Percentiles rank a stretch among this genome's conserved stretches.
Conservation (phyloP, 2,113 vertebrate genomes). For the Chelonoidis abingdonii region DNA sequence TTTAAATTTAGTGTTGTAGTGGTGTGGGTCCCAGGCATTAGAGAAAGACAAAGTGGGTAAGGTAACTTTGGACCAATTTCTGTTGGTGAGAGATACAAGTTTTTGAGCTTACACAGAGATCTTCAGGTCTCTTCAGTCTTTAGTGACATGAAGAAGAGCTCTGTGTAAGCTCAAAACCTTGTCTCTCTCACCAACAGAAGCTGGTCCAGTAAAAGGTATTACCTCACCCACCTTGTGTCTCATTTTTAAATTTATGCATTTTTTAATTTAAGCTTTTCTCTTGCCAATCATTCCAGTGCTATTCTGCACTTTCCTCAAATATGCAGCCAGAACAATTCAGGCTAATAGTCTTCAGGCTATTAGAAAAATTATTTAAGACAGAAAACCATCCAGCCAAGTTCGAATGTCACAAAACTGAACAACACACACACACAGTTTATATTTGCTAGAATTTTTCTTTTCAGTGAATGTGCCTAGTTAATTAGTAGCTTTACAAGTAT, state of each 20-base stretch:
- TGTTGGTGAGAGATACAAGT: background rate
- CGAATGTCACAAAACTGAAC: constrained; percentile 35
- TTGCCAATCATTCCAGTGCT: background rate
- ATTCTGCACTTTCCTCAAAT: constrained; percentile 52
- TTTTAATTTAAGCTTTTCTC: constrained; percentile 27
- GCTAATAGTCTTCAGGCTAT: background rate
- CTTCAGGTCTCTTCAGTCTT: background rate
- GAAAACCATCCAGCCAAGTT: constrained; percentile 22
- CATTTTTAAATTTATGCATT: background rate
- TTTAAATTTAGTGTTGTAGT: background rate
- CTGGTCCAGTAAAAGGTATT: background rate
- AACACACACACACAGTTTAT: background rate
- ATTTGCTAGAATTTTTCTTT: background rate
- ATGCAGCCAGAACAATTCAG: constrained; percentile 11
- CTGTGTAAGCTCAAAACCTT: background rate
- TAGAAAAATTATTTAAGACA: background rate
- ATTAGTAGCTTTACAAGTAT: constrained; percentile 22
- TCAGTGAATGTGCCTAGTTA: background rate
- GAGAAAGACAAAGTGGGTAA: background rate
- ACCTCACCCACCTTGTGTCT: background rate
- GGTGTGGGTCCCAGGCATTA: background rate
- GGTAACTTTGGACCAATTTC: background rate
- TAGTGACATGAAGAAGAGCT: background rate
- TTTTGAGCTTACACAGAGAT: background rate
- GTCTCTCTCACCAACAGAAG: background rate